Conservation (phyloP, 2,113 vertebrate genomes). For the Melanostigma gelatinosum region DNA sequence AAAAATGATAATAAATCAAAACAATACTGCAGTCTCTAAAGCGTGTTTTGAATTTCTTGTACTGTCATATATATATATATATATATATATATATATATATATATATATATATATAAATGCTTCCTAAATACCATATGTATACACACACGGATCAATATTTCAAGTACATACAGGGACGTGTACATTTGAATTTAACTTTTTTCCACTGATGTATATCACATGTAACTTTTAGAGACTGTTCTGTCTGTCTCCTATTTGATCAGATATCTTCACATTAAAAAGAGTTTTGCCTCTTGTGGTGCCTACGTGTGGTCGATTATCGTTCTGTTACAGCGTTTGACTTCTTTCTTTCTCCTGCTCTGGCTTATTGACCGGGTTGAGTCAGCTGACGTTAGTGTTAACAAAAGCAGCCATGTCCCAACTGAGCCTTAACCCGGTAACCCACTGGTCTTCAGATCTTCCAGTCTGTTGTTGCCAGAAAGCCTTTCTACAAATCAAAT, state of each 20-base stretch:
- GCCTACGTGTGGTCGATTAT: neutral
- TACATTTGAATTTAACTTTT: neutral
- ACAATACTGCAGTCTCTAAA: neutral
- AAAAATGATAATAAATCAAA: neutral
- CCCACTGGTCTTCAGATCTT: constrained; percentile 21
- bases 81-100: too few relatives aligned
- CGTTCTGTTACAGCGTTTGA: neutral
- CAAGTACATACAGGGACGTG: neutral
- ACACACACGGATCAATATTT: neutral
- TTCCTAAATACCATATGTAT: neutral
- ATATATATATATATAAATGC: neutral
- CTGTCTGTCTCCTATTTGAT: neutral
- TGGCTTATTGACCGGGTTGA: constrained; percentile 5
- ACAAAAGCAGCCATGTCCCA: constrained; percentile 36
- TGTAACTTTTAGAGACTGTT: neutral
- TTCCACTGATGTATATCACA: neutral
- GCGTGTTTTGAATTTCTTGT: neutral
- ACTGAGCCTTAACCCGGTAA: constrained; percentile 27
- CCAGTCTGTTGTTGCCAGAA: constrained; percentile 18
- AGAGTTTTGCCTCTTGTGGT: neutral
- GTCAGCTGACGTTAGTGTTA: constrained; percentile 27
- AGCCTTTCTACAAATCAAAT: constrained; percentile 34
- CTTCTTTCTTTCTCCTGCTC: constrained; percentile 16
- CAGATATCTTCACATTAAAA: neutral
- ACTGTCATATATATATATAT: neutral